Conservation (phyloP, 2,888 invertebrate genomes). For the Acanthococcus lagerstroemiae region DNA sequence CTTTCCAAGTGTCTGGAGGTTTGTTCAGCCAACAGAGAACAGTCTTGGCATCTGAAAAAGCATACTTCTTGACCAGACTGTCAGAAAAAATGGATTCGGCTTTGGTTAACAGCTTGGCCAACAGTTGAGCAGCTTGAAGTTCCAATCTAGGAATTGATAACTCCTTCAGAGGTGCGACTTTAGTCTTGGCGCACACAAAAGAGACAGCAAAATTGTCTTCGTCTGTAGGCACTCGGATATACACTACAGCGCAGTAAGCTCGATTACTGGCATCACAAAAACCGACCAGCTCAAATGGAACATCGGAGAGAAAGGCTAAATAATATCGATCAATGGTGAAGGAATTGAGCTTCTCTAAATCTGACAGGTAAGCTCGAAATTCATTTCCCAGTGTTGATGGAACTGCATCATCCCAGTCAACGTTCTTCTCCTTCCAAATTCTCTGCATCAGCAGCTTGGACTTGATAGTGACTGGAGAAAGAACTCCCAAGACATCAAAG, state of each 20-base stretch:
- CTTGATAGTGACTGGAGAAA: conserved; percentile 8
- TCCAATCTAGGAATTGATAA: neutral
- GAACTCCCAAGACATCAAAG: conserved; percentile 20
- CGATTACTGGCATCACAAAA: neutral
- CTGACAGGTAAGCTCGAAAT: neutral
- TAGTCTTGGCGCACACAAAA: neutral
- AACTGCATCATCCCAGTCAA: neutral
- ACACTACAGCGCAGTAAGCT: neutral
- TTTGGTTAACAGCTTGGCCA: neutral
- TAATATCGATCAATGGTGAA: neutral
- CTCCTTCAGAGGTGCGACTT: neutral
- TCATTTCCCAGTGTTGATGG: neutral
- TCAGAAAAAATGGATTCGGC: neutral
- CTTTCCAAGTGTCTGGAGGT: neutral
- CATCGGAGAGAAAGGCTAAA: neutral
- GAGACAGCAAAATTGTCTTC: neutral
- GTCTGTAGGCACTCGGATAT: neutral
- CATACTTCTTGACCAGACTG: neutral
- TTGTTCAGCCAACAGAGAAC: neutral
- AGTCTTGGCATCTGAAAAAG: no score
- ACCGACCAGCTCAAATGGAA: neutral
- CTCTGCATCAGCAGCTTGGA: conserved; percentile 20
- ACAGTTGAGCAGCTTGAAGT: neutral
- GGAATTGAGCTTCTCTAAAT: neutral
- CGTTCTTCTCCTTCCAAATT: neutral